Evolutionary conservation across 2,888 invertebrate genomes (phyloP).

Genomic region (Diaprepes abbreviatus): DNA sequence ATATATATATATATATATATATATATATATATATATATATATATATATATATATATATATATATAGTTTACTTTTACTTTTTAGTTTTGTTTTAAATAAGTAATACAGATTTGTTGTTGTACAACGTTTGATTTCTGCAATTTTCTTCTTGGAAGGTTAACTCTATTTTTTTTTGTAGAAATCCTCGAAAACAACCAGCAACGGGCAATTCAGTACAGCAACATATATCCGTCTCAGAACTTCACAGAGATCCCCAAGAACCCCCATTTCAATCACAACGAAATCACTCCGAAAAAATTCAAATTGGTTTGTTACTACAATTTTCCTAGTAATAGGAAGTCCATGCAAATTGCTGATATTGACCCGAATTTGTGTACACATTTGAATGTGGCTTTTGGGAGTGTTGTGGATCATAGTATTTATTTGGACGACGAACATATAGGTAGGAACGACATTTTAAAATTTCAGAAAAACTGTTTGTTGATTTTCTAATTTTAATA

Average conservation of each 20-base stretch:
- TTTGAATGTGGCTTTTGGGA: conserved; percentile 83
- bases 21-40: no score
- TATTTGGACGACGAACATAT: conserved; percentile 66
- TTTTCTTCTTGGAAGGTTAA: no score
- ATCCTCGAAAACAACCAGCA: conserved; percentile 54
- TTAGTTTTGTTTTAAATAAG: no score
- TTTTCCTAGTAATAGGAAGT: conserved; percentile 65
- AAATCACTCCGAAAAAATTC: conserved; percentile 32
- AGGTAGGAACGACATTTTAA: no score
- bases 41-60: no score
- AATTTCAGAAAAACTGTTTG: no score
- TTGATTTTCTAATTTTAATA: no score
- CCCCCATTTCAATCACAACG: conserved; percentile 33
- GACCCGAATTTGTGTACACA: conserved; percentile 86
- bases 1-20: no score
- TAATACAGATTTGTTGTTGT: no score
- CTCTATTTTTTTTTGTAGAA: conserved; percentile 54
- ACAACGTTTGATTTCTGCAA: no score
- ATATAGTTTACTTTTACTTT: no score
- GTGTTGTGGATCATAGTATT: conserved; percentile 74
- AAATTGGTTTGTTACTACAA: conserved; percentile 80
- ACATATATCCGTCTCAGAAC: conserved; percentile 48
- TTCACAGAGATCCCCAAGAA: conserved; percentile 48
- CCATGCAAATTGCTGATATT: conserved; percentile 66
- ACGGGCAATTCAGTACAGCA: conserved; percentile 60